These are phyloP conservation scores for Pocillopora meandrina DNA, from an alignment of 92 coral and sea anemone genomes.

Conservation along the genomic window DNA sequence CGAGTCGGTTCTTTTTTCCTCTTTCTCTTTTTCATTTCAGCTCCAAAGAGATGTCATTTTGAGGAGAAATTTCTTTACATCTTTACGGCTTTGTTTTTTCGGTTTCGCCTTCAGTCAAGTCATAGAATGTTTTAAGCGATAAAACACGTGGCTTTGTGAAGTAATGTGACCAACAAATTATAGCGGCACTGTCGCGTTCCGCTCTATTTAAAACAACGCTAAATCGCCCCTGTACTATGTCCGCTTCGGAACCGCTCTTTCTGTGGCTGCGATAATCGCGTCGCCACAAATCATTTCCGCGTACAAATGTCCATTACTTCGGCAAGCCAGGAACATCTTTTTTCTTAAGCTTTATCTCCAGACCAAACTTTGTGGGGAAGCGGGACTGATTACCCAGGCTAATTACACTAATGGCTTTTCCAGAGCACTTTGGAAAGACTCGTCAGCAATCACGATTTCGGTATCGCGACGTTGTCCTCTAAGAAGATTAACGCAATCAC, in stretches of 20 bases:
- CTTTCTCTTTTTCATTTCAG: neutral
- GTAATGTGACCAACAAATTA: conserved; percentile 3
- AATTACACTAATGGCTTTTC: conserved; percentile 52
- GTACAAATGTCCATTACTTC: conserved; percentile 12
- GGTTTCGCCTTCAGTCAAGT: conserved; percentile 32
- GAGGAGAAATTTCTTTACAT: neutral
- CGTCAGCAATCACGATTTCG: conserved; percentile 12
- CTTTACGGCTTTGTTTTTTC: neutral
- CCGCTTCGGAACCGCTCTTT: conserved; percentile 12
- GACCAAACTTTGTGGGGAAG: conserved; percentile 51
- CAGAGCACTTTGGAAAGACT: conserved; percentile 26
- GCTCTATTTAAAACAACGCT: conserved; percentile 10
- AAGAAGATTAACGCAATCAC: conserved; percentile 43
- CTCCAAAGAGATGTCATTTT: neutral
- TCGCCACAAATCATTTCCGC: conserved; percentile 27
- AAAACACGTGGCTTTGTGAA: conserved; percentile 31
- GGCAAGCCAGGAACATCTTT: conserved; percentile 23
- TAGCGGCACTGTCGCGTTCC: conserved; percentile 4
- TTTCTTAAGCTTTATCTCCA: conserved; percentile 24
- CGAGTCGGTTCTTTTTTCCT: neutral
- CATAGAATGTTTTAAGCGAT: conserved; percentile 11
- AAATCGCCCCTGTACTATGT: neutral
- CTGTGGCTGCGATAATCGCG: neutral
- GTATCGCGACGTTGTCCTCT: conserved; percentile 20
- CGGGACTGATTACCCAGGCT: conserved; percentile 13